Base-by-base conservation (phyloP, 2,113 vertebrate genomes). In the Cephalopterus ornatus region DNA sequence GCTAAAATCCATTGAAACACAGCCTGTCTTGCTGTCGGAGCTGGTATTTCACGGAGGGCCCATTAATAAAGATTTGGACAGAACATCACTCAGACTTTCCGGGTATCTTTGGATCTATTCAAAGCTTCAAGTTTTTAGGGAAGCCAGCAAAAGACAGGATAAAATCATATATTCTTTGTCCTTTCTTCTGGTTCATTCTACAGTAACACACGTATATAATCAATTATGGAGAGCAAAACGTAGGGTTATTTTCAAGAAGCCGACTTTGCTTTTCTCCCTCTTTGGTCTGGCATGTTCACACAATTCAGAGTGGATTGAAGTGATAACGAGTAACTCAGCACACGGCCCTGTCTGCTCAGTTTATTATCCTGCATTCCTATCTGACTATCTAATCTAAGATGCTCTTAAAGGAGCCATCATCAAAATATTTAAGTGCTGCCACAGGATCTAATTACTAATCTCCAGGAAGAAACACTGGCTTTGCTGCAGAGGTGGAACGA, bases 371-470 rank as follows among this genome's bases (percentile, higher is more conserved):
- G 93, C 96, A 96, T 96, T 95, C 82, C 93, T 92, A 86, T 95
- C 95, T 92, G 65, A 32, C 80, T 91, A 17, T 82, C 90, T 96
- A 91, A 94, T 86, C 92, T 84, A 72, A 93, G 75, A 96, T 93
- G 88, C 88, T 92, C 94, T 93, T 86, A 92, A 92, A 93, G 76
- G 76, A 93, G 61, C 65, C 82, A 81, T 67, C 80, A 87, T 79
- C 72, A 84, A 90, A 93, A 88, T 76, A 86, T 50, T 78, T 30
- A 92, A 92, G 68, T 77, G 68, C 83, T 93, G 88, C 90, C 72
- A 75, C n/a, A 44, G 92, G 78, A 92, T 95, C 95, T 81, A 56
- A 80, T 96, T 96, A 93, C 88, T 94, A 88, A 96, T 93, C 84
- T 90, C 55, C 76, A 84, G 88, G 82, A 90, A 96, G 83, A 88